A percentile compares a stretch with the other conserved stretches of the same genome.
phyloP scores from a whole-genome alignment of 2,797 vertebrate species.

The Rousettus madagascariensis region DNA sequence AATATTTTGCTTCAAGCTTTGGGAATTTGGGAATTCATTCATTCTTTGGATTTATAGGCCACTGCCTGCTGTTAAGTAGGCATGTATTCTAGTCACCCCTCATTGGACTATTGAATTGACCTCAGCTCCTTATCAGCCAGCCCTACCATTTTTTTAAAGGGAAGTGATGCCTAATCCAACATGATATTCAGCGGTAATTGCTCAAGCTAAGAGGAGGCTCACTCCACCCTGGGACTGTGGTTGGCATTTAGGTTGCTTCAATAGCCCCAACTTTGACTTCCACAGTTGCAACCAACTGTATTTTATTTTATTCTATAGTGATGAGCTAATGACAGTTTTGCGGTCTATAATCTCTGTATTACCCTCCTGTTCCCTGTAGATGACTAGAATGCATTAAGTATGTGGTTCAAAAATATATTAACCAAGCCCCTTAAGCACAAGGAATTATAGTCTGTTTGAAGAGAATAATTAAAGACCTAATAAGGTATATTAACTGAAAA shows the following conservation, averaged over 20 bases:
- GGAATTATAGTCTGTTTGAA: neutral
- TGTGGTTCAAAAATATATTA: neutral
- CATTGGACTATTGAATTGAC: neutral
- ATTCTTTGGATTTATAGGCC: slow-evolving; percentile 40
- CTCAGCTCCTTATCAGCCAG: neutral
- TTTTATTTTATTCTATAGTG: neutral
- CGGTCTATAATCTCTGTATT: neutral
- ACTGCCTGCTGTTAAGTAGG: neutral
- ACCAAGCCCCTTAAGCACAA: slow-evolving; percentile 11
- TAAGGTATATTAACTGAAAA: slow-evolving; percentile 1
- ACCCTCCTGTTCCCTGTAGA: neutral
- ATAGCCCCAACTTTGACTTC: neutral
- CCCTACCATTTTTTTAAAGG: neutral
- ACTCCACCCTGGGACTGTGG: too few relatives aligned
- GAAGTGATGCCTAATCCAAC: neutral
- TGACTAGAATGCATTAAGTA: neutral
- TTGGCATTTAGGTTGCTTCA: neutral
- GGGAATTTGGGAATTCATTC: slow-evolving; percentile 59
- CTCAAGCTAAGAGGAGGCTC: neutral
- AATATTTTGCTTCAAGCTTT: slow-evolving; percentile 58
- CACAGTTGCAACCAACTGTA: neutral
- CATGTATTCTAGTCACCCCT: neutral
- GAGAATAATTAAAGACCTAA: neutral
- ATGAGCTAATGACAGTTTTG: neutral
- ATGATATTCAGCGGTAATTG: neutral